Percentiles rank a stretch among this genome's conserved stretches.
These are phyloP conservation scores for Cyrtorhinus lividipennis DNA, from an alignment of 1,140 invertebrate genomes.

Conservation along the genomic window DNA sequence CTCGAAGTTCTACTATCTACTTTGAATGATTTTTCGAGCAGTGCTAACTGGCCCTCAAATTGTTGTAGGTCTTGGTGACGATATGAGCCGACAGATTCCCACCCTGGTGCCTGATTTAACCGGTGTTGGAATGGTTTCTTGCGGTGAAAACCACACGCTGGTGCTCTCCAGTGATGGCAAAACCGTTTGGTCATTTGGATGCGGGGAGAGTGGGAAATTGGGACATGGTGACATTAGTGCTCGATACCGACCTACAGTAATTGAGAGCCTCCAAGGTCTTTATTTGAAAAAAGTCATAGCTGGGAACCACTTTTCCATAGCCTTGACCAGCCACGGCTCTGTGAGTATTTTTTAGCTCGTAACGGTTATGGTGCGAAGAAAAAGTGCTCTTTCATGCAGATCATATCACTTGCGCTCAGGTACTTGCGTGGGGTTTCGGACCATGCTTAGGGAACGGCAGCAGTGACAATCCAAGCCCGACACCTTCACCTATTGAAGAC, in stretches of 20 bases:
- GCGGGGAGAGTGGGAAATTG: conserved; percentile 43
- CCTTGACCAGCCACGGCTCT: conserved; percentile 39
- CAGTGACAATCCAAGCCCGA: conserved; percentile 38
- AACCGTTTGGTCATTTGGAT: conserved; percentile 51
- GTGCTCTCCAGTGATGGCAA: conserved; percentile 44
- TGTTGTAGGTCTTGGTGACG: conserved; percentile 42
- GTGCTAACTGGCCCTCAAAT: too few relatives aligned
- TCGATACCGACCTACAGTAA: conserved; percentile 41
- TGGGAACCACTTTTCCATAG: conserved; percentile 43
- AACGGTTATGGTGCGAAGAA: neutral
- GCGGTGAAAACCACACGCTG: conserved; percentile 47
- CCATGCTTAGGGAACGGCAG: conserved; percentile 40
- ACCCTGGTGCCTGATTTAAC: conserved; percentile 41
- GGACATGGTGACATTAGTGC: conserved; percentile 43
- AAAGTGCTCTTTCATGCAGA: neutral
- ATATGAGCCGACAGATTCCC: conserved; percentile 37
- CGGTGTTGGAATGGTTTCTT: conserved; percentile 43
- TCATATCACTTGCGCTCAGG: conserved; percentile 28
- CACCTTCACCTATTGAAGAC: conserved; percentile 30
- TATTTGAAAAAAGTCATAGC: conserved; percentile 43
- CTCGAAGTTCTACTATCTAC: too few relatives aligned
- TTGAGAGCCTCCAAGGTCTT: conserved; percentile 45
- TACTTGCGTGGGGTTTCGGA: conserved; percentile 48
- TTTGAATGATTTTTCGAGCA: too few relatives aligned
- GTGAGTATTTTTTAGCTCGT: conserved; percentile 5